Evolutionary conservation across 2,888 invertebrate genomes (phyloP), one percentile per base, ranked within the genome.

Genomic region (Phyllotreta cruciferae): DNA sequence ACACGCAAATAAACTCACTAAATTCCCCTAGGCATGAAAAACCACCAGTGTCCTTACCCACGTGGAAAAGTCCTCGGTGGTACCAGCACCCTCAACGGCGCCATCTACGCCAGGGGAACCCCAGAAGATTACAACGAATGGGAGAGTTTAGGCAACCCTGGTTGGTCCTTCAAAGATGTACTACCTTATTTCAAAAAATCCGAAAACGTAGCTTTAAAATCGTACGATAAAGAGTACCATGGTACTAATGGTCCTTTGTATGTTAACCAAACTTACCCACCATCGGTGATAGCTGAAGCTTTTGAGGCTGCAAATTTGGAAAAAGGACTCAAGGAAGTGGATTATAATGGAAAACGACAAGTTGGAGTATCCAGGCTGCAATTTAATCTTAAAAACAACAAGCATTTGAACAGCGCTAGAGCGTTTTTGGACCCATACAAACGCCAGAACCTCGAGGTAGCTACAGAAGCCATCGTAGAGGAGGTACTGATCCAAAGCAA

Each of bases 11-110:
- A 47, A 10, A 13, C n/a, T n/a, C 5, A 14, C 14, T 8, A 39
- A 14, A 38, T 0, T 11, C 14, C 39, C 37, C 34, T 65, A 64
- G 62, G 75, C 1, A 78, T 81, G 76, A 69, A 64, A 1, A 73
- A 77, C 11, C 71, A 73, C 0, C 74, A 71, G 47, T 82, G 82
- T 66, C 75, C 72, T 0, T 78, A 77, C 71, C 80, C 84, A 0
- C 72, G 83, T 50, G 93, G 93, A 4, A 91, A 90, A 77, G 90
- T 91, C 0, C 85, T 93, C 75, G 93, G 93, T 6, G 93, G 93
- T 1, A 88, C 88, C 3, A 90, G 90, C 69, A 88, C 89, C 0
- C 80, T 92, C 3, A 93, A 93, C 75, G 89, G 88, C 72, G 91
- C 93, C 91, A 88, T 89, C 74, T 90, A 90, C 70, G 89, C 89